Conservation (phyloP, 2,113 vertebrate genomes). For the Cottus gobio region DNA sequence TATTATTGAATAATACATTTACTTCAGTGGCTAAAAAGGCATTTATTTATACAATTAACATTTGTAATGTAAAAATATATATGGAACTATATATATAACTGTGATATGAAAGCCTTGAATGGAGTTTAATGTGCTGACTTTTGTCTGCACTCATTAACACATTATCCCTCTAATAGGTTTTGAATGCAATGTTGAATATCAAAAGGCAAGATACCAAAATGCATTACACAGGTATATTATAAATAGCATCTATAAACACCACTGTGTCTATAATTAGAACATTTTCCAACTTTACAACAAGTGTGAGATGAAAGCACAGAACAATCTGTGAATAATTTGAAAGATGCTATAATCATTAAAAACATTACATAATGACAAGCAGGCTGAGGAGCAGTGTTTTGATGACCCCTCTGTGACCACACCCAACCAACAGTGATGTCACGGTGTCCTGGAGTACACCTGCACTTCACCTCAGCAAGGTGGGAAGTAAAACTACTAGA, state of each 20-base stretch:
- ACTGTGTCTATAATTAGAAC: background rate
- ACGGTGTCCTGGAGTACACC: background rate
- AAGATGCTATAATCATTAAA: background rate
- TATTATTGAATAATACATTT: background rate
- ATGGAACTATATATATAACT: background rate
- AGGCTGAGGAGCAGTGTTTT: background rate
- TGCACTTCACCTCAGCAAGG: background rate
- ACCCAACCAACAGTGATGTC: background rate
- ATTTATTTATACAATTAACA: background rate
- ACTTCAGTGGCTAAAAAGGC: background rate
- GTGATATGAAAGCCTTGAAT: background rate
- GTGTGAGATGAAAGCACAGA: background rate
- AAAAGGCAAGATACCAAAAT: background rate
- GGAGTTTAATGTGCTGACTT: background rate
- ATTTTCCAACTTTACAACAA: background rate
- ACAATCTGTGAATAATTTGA: background rate
- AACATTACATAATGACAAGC: background rate
- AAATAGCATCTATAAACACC: background rate
- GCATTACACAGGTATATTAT: background rate
- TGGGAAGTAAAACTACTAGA: background rate
- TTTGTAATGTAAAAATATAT: background rate
- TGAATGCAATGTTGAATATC: background rate
- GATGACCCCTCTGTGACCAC: background rate
- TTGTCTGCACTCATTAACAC: background rate
- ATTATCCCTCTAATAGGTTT: background rate